Conservation (phyloP, 2,888 invertebrate species). For the Endotricha flammealis region DNA sequence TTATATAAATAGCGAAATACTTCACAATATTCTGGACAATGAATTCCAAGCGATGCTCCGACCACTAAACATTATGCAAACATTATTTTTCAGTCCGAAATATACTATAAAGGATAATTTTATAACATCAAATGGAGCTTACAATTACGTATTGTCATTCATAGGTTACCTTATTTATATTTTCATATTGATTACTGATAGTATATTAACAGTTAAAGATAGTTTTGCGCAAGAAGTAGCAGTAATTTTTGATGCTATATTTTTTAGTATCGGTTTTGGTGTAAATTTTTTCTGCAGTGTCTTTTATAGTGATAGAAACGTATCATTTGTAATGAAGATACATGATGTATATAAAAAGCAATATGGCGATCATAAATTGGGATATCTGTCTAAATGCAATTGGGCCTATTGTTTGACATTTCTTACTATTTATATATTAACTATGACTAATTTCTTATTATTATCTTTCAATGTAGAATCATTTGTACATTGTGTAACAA, state of each 20-base stretch:
- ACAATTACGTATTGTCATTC: neutral
- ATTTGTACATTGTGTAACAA: neutral
- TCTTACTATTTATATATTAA: neutral
- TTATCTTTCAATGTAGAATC: neutral
- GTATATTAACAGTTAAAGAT: neutral
- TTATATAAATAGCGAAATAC: slow-evolving; percentile 29
- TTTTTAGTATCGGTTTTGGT: neutral
- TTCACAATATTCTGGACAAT: slow-evolving; percentile 6
- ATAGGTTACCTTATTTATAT: neutral
- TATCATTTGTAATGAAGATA: neutral
- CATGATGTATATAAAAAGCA: neutral
- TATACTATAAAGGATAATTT: slow-evolving; percentile 6
- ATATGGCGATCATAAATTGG: neutral
- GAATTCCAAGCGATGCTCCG: slow-evolving; percentile 4
- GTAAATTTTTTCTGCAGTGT: neutral
- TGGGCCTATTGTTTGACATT: neutral
- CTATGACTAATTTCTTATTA: neutral
- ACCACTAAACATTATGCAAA: slow-evolving; percentile 7
- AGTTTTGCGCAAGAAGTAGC: neutral
- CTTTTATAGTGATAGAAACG: neutral
- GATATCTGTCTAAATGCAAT: neutral
- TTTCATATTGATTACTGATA: neutral
- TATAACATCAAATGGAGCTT: slow-evolving; percentile 4
- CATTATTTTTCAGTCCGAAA: slow-evolving; percentile 5
- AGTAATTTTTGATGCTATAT: neutral